These are phyloP conservation scores for Drosophila lacertosa DNA, from an alignment of 1,140 invertebrate genomes.

Conservation along the genomic window DNA sequence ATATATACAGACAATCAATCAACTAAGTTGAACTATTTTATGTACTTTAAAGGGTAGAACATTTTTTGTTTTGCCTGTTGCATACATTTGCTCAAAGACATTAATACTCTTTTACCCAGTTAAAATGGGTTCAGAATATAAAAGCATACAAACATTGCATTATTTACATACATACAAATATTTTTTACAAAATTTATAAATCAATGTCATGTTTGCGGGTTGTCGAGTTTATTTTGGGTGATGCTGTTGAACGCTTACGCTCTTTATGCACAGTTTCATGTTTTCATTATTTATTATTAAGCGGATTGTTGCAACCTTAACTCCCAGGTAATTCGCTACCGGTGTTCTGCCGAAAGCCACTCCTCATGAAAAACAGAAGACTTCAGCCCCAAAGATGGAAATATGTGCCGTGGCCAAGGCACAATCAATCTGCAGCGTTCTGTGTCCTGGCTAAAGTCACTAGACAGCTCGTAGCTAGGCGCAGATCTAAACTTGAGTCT, in stretches of 20 bases:
- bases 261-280: constrained; percentile 4
- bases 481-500: too few relatives aligned
- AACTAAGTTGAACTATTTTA: too few relatives aligned
- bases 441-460: background rate
- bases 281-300: constrained; percentile 83
- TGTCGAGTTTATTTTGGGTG: constrained; percentile 11
- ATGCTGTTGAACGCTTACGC: constrained; percentile 8
- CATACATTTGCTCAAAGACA: too few relatives aligned
- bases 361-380: constrained; percentile 76
- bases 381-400: background rate
- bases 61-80: too few relatives aligned
- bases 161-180: too few relatives aligned
- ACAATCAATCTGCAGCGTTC: background rate
- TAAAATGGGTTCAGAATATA: too few relatives aligned
- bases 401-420: background rate
- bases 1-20: too few relatives aligned
- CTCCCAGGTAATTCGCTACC: constrained; percentile 81
- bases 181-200: constrained; percentile 38
- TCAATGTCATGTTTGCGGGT: constrained; percentile 61
- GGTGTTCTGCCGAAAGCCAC: constrained; percentile 63
- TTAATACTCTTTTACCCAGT: too few relatives aligned
- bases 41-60: too few relatives aligned
- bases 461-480: constrained; percentile 25
- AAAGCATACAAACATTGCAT: background rate
- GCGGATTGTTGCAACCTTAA: constrained; percentile 80